Evolutionary conservation across 2,888 invertebrate genomes (phyloP).

Genomic region (Drosophila seclusa): DNA sequence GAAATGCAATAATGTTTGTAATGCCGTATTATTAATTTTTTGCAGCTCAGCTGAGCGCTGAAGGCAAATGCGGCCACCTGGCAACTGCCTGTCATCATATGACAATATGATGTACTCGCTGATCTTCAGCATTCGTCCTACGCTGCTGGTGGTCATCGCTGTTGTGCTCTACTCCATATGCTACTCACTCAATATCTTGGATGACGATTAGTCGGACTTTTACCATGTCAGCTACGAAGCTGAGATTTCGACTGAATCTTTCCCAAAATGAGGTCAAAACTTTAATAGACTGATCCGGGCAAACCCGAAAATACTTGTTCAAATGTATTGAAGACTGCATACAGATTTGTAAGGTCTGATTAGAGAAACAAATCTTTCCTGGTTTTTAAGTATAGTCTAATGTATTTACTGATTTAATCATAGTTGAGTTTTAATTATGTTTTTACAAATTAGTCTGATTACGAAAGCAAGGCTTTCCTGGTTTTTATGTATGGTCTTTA

Average conservation of each 20-base stretch:
- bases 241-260: neutral
- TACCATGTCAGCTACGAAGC: neutral
- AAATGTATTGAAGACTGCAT: neutral
- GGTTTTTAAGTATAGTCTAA: neutral
- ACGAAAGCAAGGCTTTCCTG: neutral
- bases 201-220: neutral
- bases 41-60: neutral
- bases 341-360: neutral
- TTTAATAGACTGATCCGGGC: neutral
- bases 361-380: neutral
- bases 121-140: neutral
- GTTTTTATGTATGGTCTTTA: neutral
- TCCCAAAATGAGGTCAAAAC: neutral
- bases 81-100: neutral
- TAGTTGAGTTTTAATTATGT: neutral
- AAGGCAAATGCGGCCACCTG: neutral
- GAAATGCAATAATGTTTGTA: neutral
- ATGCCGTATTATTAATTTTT: neutral
- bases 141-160: neutral
- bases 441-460: neutral
- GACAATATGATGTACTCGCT: neutral
- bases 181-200: neutral
- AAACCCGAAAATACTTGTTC: neutral
- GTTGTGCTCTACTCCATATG: conserved; percentile 1
- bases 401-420: neutral